Percentiles rank a stretch among this genome's conserved stretches.
These are phyloP conservation scores for Lasiurus borealis DNA, from an alignment of 2,113 vertebrate genomes.

Conservation along the genomic window DNA sequence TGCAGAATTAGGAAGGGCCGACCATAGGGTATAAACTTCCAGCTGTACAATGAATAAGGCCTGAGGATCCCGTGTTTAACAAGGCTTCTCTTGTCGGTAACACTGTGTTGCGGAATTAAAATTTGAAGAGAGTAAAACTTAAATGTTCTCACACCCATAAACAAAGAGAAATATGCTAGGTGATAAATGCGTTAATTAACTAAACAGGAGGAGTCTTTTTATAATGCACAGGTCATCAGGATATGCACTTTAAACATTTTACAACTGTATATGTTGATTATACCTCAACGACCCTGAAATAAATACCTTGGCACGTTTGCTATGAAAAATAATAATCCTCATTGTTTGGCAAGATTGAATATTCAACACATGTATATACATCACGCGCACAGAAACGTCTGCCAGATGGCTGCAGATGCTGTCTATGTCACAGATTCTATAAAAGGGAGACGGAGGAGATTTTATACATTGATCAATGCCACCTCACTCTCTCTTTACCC, in stretches of 20 bases:
- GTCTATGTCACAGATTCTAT: neutral
- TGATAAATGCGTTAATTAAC: neutral
- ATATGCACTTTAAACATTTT: neutral
- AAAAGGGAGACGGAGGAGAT: neutral
- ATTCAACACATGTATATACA: neutral
- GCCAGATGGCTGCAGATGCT: neutral
- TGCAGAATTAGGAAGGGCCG: neutral
- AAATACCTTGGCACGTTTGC: neutral
- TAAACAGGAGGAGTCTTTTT: neutral
- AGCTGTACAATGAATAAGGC: neutral
- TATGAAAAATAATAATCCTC: slow-evolving; percentile 6
- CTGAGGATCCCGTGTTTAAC: neutral
- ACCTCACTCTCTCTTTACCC: neutral
- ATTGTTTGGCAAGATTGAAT: neutral
- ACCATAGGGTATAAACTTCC: neutral
- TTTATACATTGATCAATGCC: neutral
- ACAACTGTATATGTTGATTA: neutral
- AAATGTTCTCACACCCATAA: neutral
- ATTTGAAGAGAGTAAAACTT: neutral
- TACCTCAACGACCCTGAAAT: neutral
- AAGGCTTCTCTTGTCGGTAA: neutral
- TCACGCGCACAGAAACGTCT: neutral
- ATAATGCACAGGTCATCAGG: neutral
- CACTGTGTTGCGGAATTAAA: neutral
- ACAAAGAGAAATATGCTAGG: neutral